Evolutionary conservation across 1,140 invertebrate species (phyloP), one percentile per base, ranked within the genome.

Genomic region (Eumeta japonica): DNA sequence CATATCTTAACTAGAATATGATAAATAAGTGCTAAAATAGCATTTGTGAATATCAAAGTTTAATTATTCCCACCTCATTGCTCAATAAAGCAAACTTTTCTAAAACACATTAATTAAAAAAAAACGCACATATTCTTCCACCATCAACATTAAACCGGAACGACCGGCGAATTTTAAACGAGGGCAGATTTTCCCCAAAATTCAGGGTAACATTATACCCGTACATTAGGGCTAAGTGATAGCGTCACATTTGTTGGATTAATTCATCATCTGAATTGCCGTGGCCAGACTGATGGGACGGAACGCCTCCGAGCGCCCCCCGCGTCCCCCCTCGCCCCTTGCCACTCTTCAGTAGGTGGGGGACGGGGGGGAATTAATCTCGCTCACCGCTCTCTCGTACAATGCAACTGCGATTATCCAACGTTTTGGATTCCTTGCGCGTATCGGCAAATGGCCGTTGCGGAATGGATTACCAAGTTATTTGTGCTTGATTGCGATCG

Each of bases 231-330:
- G 65, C 68, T 70, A 73, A 73, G 68, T 70, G 68, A 73, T 73
- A 64, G 52, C 68, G 65, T 70, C 65, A 73, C 68, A 70, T 73
- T 73, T 73, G 68, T 62, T 67, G 61, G 65, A 73, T 73, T 73
- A 73, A 73, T 73, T 73, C 65, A 73, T 73, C 68, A 73, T 70
- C 64, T 52, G 63, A 70, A 73, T 73, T 68, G 63, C 67, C 64
- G 66, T 68, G 68, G 65, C 68, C 68, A 73, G 65, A 67, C 62
- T 73, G 68, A 73, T 73, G 68, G 65, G 46, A 55, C 59, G 58
- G 55, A 66, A 68, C 63, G 55, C 59, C 58, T 52, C 45, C 18
- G n/a, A n/a, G 5, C 13, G 16, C 24, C 18, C 35, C 43, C 41
- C 37, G 14, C 11, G 16, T 7, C 31, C 31, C 13, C 5, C 31